Evolutionary conservation across 2,797 vertebrate genomes (phyloP).

Genomic region (Anolis apletophallus): DNA sequence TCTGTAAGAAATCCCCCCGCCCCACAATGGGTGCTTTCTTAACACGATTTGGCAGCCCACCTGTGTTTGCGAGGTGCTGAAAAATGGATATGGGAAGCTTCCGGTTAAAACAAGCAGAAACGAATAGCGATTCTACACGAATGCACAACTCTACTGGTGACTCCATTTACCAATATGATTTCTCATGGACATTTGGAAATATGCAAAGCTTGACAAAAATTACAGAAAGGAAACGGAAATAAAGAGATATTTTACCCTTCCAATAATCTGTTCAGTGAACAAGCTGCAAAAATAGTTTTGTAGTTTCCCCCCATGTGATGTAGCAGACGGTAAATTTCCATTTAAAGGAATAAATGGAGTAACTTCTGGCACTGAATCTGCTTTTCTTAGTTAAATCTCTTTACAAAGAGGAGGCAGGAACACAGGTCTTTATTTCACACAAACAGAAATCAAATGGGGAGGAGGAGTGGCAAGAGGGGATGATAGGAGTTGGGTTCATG

Average conservation of each 20-base stretch:
- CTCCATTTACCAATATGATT: constrained; percentile 81
- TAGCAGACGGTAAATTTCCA: constrained; percentile 86
- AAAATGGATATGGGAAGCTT: too few relatives aligned
- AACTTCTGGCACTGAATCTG: constrained; percentile 81
- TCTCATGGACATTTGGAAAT: constrained; percentile 79
- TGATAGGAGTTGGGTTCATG: constrained; percentile 70
- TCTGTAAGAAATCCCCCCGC: too few relatives aligned
- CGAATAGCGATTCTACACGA: too few relatives aligned
- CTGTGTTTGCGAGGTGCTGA: too few relatives aligned
- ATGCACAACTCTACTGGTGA: background rate
- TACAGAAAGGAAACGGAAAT: constrained; percentile 63
- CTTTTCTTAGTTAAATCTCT: constrained; percentile 82
- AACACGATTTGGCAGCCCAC: too few relatives aligned
- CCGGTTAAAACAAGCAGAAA: too few relatives aligned
- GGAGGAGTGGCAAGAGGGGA: constrained; percentile 60
- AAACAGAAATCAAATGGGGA: constrained; percentile 73
- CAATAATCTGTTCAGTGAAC: constrained; percentile 87
- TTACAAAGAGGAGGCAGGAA: constrained; percentile 82
- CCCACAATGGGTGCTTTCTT: too few relatives aligned
- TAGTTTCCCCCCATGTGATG: constrained; percentile 82
- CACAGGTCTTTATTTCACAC: constrained; percentile 80
- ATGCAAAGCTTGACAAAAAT: constrained; percentile 50
- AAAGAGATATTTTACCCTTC: constrained; percentile 79
- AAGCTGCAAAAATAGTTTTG: constrained; percentile 87
- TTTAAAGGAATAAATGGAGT: constrained; percentile 85